Evolutionary conservation across 2,113 vertebrate genomes (phyloP).

Genomic region (Cryptotis parvus): DNA sequence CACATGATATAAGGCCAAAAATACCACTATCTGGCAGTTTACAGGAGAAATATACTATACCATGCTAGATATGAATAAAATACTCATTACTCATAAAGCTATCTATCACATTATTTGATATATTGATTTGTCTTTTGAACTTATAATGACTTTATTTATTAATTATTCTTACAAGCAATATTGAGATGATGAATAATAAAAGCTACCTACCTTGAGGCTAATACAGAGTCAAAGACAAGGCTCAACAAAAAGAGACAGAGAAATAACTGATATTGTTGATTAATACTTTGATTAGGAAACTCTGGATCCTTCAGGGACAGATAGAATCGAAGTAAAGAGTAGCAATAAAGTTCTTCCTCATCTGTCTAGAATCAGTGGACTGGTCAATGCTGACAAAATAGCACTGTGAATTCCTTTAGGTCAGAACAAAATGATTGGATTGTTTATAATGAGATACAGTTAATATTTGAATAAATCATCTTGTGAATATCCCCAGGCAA

Average conservation of each 20-base stretch:
- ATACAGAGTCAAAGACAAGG: neutral
- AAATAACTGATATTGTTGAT: neutral
- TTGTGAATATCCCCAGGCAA: neutral
- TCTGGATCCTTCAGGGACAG: neutral
- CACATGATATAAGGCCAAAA: neutral
- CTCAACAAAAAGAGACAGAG: neutral
- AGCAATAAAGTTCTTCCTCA: neutral
- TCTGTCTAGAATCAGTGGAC: neutral
- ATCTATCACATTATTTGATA: neutral
- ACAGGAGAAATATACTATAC: neutral
- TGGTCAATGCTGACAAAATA: neutral
- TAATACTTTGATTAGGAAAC: neutral
- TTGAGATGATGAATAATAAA: neutral
- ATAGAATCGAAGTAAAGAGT: neutral
- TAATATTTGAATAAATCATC: neutral
- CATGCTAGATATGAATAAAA: neutral
- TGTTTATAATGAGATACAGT: neutral
- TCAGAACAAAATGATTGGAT: neutral
- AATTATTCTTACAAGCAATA: neutral
- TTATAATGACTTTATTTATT: neutral
- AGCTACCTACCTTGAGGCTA: neutral
- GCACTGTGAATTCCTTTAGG: neutral
- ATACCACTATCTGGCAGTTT: neutral
- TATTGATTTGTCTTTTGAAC: neutral
- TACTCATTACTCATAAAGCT: neutral